Evolutionary conservation across 2,888 invertebrate species (phyloP).

Genomic region (Himalopsyche tibetana): DNA sequence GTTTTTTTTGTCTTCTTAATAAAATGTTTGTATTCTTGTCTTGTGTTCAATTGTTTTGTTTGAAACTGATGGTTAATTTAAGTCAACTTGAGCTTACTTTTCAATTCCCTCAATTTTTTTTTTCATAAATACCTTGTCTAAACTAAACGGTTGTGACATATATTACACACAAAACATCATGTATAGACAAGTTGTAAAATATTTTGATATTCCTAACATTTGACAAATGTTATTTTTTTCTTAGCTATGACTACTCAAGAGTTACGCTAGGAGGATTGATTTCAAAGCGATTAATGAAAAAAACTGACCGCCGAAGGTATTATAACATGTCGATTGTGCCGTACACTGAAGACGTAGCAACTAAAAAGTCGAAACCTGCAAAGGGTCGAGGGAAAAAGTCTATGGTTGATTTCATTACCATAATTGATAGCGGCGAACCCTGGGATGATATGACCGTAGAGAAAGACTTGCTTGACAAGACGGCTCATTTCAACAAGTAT

Average conservation of each 20-base stretch:
- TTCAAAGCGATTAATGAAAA: not conserved
- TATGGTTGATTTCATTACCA: constrained; percentile 58
- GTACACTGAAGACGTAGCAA: not conserved
- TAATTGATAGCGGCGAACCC: constrained; percentile 67
- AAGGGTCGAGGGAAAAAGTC: constrained; percentile 29
- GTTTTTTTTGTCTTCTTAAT: no score
- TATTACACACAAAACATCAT: no score
- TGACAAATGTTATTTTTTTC: not conserved
- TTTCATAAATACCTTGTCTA: no score
- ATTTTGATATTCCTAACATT: not conserved
- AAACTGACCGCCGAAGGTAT: constrained; percentile 46
- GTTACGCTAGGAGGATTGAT: constrained; percentile 47
- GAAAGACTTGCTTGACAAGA: constrained; percentile 71
- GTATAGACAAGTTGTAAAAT: no score
- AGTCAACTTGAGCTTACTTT: no score
- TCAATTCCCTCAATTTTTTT: no score
- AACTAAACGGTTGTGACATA: no score
- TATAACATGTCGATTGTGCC: constrained; percentile 47
- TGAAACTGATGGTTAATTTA: no score
- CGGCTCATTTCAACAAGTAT: constrained; percentile 76
- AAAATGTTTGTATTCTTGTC: no score
- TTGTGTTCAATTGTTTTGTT: no score
- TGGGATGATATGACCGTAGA: constrained; percentile 66
- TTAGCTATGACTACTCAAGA: constrained; percentile 58
- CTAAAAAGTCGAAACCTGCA: constrained; percentile 11